phyloP scores from a whole-genome alignment of 1,140 invertebrate genomes.

The Zaprionus inermis region DNA sequence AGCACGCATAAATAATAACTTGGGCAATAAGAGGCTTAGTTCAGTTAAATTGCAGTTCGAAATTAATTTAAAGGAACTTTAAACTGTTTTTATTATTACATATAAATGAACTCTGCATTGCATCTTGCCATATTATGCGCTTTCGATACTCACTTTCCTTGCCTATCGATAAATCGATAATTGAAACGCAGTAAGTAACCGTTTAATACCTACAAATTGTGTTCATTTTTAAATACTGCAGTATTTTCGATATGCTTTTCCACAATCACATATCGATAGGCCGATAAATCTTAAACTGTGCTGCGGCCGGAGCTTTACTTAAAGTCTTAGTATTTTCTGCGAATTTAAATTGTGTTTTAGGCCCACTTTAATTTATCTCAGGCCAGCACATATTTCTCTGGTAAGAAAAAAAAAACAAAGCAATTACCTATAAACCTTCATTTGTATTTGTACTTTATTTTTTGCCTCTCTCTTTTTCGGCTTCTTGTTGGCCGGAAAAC shows the following conservation, averaged over 20 bases:
- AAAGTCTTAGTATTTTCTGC: not conserved
- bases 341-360: slow-evolving; percentile 1
- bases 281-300: not conserved
- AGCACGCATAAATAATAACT: not conserved
- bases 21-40: not conserved
- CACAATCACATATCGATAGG: not conserved
- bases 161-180: not conserved
- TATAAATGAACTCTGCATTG: not conserved
- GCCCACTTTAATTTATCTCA: slow-evolving; percentile 8
- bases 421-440: slow-evolving; percentile 55
- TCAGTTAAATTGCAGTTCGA: not conserved
- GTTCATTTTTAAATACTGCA: not conserved
- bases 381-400: not conserved
- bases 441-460: slow-evolving; percentile 48
- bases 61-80: not conserved
- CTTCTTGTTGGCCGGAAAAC: slow-evolving; percentile 19
- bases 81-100: not conserved
- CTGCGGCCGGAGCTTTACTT: not conserved
- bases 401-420: slow-evolving; percentile 33
- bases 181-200: not conserved
- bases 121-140: not conserved
- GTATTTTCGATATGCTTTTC: not conserved
- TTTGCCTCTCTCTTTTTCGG: slow-evolving; percentile 3
- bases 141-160: not conserved
- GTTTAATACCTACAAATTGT: not conserved